phyloP scores from a whole-genome alignment of 2,888 invertebrate species.

The Dolichopus griseipennis region DNA sequence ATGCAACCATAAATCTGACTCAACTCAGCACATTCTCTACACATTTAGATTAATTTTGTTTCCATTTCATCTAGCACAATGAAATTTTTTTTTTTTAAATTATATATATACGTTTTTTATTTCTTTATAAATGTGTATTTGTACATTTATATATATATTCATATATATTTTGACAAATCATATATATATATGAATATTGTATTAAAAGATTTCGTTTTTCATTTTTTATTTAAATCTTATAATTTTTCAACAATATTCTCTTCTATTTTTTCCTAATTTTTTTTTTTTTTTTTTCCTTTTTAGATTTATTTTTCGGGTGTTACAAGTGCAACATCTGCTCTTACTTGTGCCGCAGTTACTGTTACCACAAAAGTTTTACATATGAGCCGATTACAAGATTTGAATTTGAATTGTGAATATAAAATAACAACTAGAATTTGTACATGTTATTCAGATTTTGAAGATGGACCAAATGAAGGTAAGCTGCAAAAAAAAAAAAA shows the following conservation, averaged over 20 bases:
- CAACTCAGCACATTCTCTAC: too few relatives aligned
- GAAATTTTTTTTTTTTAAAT: not conserved
- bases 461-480: not conserved
- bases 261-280: too few relatives aligned
- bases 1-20: too few relatives aligned
- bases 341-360: constrained; percentile 11
- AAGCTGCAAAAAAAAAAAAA: not conserved
- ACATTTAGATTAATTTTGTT: too few relatives aligned
- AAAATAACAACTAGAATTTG: constrained; percentile 9
- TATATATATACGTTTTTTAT: too few relatives aligned
- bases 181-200: too few relatives aligned
- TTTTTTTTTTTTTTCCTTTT: not conserved
- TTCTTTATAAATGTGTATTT: too few relatives aligned
- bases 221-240: too few relatives aligned
- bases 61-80: not conserved
- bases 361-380: constrained; percentile 10
- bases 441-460: constrained; percentile 9
- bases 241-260: too few relatives aligned
- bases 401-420: constrained; percentile 11
- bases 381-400: constrained; percentile 9
- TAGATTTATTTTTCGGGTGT: constrained; percentile 10
- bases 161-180: too few relatives aligned
- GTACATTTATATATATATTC: too few relatives aligned
- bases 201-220: not conserved
- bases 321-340: not conserved